Evolutionary conservation across 2,888 invertebrate species (phyloP).

Genomic region (Polydesmus complanatus): DNA sequence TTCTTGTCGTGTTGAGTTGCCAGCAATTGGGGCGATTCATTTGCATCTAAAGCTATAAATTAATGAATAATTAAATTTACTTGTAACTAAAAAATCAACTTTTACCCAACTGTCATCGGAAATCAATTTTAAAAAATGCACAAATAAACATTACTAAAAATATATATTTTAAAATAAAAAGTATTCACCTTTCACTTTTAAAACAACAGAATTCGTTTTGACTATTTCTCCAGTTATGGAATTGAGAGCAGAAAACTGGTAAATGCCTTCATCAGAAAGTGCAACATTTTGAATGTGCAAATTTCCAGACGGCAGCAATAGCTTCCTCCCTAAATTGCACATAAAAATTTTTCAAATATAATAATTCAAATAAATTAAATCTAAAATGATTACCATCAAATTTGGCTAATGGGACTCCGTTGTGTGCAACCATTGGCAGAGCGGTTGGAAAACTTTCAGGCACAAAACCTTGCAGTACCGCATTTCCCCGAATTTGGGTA

Average conservation of each 20-base stretch:
- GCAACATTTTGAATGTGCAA: conserved; percentile 10
- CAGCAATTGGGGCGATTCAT: conserved; percentile 9
- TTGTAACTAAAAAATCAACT: too few relatives aligned
- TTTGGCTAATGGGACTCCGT: not conserved
- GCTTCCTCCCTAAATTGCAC: not conserved
- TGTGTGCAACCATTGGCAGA: not conserved
- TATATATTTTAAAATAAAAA: conserved; percentile 1
- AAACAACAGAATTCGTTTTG: not conserved
- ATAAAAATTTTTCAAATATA: not conserved
- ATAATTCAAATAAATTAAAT: not conserved
- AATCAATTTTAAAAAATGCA: not conserved
- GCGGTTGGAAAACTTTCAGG: conserved; percentile 8
- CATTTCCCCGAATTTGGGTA: conserved; percentile 3
- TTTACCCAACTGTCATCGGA: not conserved
- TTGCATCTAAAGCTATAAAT: not conserved
- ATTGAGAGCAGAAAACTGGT: conserved; percentile 12
- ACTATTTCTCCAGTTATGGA: conserved; percentile 3
- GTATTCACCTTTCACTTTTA: conserved; percentile 2
- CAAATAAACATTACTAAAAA: not conserved
- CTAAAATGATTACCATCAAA: not conserved
- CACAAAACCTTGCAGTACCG: conserved; percentile 9
- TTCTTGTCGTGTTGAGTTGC: conserved; percentile 12
- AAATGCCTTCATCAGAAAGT: conserved; percentile 5
- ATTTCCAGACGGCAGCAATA: conserved; percentile 10
- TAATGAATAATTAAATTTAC: not conserved